These are phyloP conservation scores for Villa cingulata DNA, from an alignment of 2,888 invertebrate species.

Conservation along the genomic window DNA sequence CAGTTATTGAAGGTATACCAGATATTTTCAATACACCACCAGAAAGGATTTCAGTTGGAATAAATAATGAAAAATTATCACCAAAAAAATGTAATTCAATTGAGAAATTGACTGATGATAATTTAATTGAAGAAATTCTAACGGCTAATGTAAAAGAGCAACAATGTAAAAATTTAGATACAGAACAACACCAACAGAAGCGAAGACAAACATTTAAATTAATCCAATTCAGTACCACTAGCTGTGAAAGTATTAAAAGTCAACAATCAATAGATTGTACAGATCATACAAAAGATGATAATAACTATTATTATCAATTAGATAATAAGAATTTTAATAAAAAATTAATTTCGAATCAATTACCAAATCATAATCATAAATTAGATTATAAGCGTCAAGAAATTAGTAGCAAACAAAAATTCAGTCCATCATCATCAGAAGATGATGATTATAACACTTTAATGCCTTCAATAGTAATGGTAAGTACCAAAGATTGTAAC, in stretches of 20 bases:
- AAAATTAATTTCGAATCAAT: constrained; percentile 11
- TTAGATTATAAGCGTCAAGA: constrained; percentile 10
- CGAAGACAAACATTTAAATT: no score
- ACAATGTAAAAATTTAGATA: not conserved
- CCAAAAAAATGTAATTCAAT: not conserved
- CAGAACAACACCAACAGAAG: not conserved
- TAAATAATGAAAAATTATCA: not conserved
- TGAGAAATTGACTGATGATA: not conserved
- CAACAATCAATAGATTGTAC: no score
- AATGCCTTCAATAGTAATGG: no score
- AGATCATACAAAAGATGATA: not conserved
- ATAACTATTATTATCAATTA: no score
- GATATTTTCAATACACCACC: constrained; percentile 1
- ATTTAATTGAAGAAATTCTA: not conserved
- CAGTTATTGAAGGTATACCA: constrained; percentile 3
- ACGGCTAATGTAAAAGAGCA: not conserved
- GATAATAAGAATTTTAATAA: not conserved
- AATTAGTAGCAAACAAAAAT: constrained; percentile 12
- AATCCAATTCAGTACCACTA: no score
- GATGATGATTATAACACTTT: no score
- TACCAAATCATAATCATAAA: constrained; percentile 6
- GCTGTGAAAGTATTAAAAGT: no score
- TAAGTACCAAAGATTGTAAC: no score
- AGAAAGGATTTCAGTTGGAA: not conserved
- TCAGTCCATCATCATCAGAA: no score